These are phyloP conservation scores for Ondatra zibethicus DNA, from an alignment of 2,113 vertebrate genomes.

Conservation along the genomic window DNA sequence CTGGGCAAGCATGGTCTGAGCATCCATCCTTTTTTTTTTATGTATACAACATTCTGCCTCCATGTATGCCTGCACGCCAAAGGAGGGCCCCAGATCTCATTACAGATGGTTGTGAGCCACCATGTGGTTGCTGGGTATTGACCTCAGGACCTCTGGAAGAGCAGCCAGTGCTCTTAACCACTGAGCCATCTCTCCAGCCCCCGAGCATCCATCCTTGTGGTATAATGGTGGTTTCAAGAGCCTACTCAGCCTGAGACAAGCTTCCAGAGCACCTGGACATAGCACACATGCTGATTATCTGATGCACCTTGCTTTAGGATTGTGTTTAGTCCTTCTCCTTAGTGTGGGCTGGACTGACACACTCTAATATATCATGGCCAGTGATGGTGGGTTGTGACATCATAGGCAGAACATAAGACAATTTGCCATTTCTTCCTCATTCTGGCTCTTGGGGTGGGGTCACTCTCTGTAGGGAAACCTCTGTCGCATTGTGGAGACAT, in stretches of 20 bases:
- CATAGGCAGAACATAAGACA: neutral
- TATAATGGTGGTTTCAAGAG: neutral
- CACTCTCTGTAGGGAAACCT: neutral
- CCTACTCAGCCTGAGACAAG: neutral
- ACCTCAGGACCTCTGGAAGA: too few species aligned
- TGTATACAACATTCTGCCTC: too few species aligned
- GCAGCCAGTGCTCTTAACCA: too few species aligned
- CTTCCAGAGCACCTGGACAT: neutral
- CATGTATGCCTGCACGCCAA: too few species aligned
- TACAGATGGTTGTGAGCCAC: too few species aligned
- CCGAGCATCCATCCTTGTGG: neutral
- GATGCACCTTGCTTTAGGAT: neutral
- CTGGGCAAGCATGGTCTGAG: neutral
- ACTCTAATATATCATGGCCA: neutral
- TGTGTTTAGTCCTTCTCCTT: neutral
- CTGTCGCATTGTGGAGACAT: neutral
- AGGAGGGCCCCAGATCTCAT: too few species aligned
- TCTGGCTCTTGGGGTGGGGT: neutral
- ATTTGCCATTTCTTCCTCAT: neutral
- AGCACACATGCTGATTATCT: neutral
- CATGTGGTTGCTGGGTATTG: too few species aligned
- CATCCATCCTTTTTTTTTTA: neutral
- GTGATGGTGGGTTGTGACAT: neutral
- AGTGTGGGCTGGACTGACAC: neutral
- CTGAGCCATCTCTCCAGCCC: too few species aligned